Evolutionary conservation across 35 echinoderm and acorn worm species (phyloP).

Genomic region (Eucidaris tribuloides): DNA sequence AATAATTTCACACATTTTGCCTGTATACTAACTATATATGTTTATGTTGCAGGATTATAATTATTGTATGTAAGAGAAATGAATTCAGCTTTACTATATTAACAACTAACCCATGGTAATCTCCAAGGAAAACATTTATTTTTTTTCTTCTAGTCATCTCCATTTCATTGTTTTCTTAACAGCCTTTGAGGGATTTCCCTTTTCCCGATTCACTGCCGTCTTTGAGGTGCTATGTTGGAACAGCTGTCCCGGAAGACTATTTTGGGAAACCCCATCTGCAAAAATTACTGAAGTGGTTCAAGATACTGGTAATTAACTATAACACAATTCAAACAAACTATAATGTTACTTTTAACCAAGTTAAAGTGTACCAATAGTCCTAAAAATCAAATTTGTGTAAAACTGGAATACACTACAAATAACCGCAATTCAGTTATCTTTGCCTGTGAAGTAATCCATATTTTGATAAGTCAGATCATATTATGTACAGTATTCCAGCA

Average conservation of each 20-base stretch:
- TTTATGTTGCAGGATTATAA: background rate
- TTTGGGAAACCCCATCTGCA: background rate
- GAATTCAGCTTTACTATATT: background rate
- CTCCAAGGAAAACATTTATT: background rate
- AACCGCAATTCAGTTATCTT: too few relatives aligned
- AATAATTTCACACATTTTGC: too few relatives aligned
- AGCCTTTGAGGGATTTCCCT: slow-evolving; percentile 17
- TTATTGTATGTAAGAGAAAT: background rate
- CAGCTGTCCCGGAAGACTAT: slow-evolving; percentile 20
- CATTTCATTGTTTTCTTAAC: background rate
- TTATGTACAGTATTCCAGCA: too few relatives aligned
- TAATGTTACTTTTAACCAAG: too few relatives aligned
- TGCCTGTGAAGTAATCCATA: too few relatives aligned
- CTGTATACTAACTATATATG: background rate
- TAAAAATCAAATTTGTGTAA: too few relatives aligned
- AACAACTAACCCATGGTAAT: too few relatives aligned
- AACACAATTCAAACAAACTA: too few relatives aligned
- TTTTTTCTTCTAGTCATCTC: background rate
- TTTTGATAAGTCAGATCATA: too few relatives aligned
- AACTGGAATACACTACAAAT: too few relatives aligned
- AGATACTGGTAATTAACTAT: slow-evolving; percentile 22
- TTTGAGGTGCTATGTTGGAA: slow-evolving; percentile 34
- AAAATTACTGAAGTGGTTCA: slow-evolving; percentile 31
- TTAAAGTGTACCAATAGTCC: too few relatives aligned
- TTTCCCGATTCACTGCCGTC: background rate